These are phyloP conservation scores for Boleophthalmus pectinirostris DNA, from an alignment of 2,113 vertebrate genomes.

Conservation along the genomic window DNA sequence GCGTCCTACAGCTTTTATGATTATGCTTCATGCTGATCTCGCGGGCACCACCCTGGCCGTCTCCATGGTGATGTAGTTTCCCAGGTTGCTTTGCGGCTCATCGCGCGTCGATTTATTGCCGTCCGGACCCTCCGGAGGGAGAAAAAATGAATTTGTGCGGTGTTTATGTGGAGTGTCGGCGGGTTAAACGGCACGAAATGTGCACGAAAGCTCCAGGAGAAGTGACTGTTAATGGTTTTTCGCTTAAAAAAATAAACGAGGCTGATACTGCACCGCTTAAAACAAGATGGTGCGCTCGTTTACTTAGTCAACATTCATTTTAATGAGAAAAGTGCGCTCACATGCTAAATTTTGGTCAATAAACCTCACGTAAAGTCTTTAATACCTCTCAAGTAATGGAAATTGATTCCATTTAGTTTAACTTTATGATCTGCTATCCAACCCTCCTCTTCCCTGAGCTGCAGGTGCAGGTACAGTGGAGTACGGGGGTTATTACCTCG, in stretches of 20 bases:
- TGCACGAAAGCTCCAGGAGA: neutral
- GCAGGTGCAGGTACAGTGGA: neutral
- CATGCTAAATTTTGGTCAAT: neutral
- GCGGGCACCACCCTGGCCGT: constrained; percentile 62
- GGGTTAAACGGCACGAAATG: constrained; percentile 6
- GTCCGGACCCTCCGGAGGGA: neutral
- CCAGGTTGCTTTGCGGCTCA: constrained; percentile 50
- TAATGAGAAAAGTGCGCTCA: neutral
- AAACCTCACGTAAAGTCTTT: constrained; percentile 1
- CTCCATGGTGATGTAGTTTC: constrained; percentile 68
- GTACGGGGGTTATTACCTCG: neutral
- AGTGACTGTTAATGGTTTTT: neutral
- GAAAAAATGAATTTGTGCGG: constrained; percentile 16
- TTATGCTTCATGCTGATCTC: neutral
- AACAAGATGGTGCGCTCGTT: neutral
- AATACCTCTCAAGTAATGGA: neutral
- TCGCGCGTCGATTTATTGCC: constrained; percentile 45
- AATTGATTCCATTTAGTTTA: neutral
- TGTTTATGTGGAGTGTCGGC: neutral
- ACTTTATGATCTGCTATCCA: neutral
- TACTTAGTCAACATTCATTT: neutral
- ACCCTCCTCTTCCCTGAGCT: neutral
- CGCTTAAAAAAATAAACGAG: neutral
- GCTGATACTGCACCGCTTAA: neutral
- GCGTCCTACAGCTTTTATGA: constrained; percentile 12